Evolutionary conservation across 2,113 vertebrate species (phyloP).

Genomic region (Agelaius phoeniceus): DNA sequence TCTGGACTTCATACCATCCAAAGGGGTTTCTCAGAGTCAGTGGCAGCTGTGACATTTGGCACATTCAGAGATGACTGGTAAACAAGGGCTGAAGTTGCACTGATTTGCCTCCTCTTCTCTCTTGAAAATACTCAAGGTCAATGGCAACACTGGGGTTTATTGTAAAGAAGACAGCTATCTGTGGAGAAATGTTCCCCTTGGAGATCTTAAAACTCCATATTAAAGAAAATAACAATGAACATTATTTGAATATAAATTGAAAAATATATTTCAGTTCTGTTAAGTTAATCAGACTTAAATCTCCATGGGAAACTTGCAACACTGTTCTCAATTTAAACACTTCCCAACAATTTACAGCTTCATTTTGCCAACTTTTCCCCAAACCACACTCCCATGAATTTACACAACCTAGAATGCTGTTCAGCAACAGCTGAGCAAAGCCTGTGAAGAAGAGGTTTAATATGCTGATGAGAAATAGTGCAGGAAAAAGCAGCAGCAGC

Average conservation of each 20-base stretch:
- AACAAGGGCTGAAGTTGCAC: not conserved
- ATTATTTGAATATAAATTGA: constrained; percentile 15
- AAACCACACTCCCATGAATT: not conserved
- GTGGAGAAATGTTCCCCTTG: not conserved
- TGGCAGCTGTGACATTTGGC: not conserved
- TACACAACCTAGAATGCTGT: not conserved
- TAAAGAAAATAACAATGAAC: constrained; percentile 13
- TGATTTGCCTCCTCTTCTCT: not conserved
- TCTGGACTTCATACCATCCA: not conserved
- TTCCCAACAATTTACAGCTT: not conserved
- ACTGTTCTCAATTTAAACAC: not conserved
- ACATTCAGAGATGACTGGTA: not conserved
- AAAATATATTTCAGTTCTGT: constrained; percentile 1
- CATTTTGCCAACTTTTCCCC: not conserved
- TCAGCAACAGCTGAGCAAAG: not conserved
- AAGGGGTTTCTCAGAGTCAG: not conserved
- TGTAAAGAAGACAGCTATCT: not conserved
- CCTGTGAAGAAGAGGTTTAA: not conserved
- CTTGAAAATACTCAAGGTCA: not conserved
- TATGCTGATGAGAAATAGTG: not conserved
- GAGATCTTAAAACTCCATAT: not conserved
- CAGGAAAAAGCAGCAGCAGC: not conserved
- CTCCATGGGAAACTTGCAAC: not conserved
- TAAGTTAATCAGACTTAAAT: constrained; percentile 17
- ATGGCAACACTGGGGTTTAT: not conserved